Base-by-base conservation (phyloP, 1,140 invertebrate species). In the Samia ricini region DNA sequence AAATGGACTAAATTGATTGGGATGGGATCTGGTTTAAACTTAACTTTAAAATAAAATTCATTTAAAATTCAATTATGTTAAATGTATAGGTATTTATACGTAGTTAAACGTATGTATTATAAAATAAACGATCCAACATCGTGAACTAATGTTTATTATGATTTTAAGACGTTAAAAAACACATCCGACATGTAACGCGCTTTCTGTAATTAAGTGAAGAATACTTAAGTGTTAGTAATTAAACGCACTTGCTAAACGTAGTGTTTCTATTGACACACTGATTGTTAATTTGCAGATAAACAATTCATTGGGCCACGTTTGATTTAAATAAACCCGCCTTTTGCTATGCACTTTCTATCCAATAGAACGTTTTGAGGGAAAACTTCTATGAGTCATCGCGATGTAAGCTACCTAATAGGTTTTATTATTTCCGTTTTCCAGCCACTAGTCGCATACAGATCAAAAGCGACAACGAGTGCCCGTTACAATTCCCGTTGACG, bases 191-290 rank as follows among this genome's bases (percentile, higher is more conserved):
- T 52, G 19, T 22, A 22, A 56, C 56, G 18, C 19, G 18, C 18
- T 57, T 57, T 56, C 22, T 56, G 54, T 26, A 56, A 26, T 24
- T 56, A 26, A 29, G n/a, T 29, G 23, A 24, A 51, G 21, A 20
- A 29, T 26, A 29, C 56, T 60, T 72, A 69, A 74, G 61, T 64
- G 50, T 26, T 48, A 29, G 58, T 63, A 68, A 68, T 71, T 71
- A 72, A 64, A 57, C 54, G 23, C 56, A 56, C 50, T 33, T 19
- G 61, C 61, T 69, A 63, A 72, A 58, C 55, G 62, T 49, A 59
- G 60, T 73, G 74, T 72, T 72, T 81, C 72, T 81, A 74, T 79
- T 79, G 74, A 79, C 78, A 81, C 67, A 77, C 74, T 81, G 77
- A 79, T 81, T 75, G 74, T 63, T 61, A 71, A 74, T 70, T 69